Evolutionary conservation across 2,113 vertebrate species (phyloP).

Genomic region (Sturnus vulgaris): DNA sequence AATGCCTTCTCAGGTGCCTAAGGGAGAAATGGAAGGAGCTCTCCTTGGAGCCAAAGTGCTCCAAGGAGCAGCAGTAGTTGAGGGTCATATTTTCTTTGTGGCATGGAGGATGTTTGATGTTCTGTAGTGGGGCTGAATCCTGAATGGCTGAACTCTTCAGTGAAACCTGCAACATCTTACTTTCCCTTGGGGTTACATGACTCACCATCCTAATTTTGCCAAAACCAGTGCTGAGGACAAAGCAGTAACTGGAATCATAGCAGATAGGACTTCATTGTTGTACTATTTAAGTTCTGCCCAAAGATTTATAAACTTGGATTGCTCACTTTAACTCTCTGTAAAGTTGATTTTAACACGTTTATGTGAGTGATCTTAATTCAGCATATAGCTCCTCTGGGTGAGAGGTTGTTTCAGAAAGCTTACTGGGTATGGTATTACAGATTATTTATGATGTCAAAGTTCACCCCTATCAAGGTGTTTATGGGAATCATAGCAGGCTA

Average conservation of each 20-base stretch:
- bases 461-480: background rate
- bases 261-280: background rate
- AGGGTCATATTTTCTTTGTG: fast-evolving
- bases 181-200: background rate
- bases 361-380: background rate
- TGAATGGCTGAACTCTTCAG: background rate
- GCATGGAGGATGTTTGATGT: background rate
- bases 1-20: background rate
- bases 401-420: background rate
- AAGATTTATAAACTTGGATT: background rate
- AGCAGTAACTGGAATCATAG: background rate
- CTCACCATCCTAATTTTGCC: background rate
- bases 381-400: background rate
- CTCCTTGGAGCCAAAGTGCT: background rate
- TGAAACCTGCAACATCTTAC: background rate
- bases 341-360: fast-evolving
- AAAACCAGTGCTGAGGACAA: background rate
- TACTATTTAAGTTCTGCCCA: background rate
- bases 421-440: background rate
- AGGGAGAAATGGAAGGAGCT: background rate
- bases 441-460: background rate
- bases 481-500: background rate
- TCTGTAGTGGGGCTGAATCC: background rate
- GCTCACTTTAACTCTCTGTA: background rate
- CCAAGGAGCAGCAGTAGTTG: background rate